Conservation (phyloP, 2,113 vertebrate genomes). For the Vulpes vulpes region DNA sequence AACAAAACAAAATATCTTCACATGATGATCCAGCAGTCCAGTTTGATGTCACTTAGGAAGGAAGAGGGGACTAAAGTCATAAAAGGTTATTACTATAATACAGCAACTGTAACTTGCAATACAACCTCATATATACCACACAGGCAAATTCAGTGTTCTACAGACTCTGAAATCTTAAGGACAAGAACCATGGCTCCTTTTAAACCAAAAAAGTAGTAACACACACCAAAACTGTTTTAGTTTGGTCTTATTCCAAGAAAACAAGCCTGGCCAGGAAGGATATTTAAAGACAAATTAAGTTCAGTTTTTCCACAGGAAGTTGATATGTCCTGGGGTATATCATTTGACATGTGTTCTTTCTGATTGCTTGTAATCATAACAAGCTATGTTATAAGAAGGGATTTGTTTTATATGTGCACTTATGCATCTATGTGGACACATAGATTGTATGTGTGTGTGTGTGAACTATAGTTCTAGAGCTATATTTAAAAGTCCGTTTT, state of each 20-base stretch:
- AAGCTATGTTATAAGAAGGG: neutral
- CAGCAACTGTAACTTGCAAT: neutral
- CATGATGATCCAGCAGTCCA: neutral
- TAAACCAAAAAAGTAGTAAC: neutral
- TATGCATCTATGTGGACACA: neutral
- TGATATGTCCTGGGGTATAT: neutral
- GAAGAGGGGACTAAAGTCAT: neutral
- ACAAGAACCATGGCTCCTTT: slow-evolving; percentile 10
- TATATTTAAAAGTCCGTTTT: neutral
- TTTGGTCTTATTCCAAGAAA: slow-evolving; percentile 25
- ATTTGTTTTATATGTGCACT: neutral
- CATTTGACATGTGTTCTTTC: neutral
- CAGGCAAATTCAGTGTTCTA: neutral
- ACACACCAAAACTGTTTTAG: neutral
- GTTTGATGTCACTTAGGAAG: neutral
- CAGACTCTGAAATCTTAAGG: neutral
- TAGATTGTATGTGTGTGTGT: neutral
- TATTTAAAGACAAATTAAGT: slow-evolving; percentile 53
- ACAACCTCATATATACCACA: neutral
- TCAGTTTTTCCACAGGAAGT: slow-evolving; percentile 41
- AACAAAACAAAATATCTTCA: neutral
- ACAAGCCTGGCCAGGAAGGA: slow-evolving; percentile 11
- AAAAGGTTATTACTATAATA: neutral
- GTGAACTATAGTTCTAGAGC: neutral
- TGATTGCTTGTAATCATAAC: neutral